Percentiles rank a stretch among this genome's conserved stretches.
These are phyloP conservation scores for Heliconius ismenius DNA, from an alignment of 2,888 invertebrate species.

Conservation along the genomic window DNA sequence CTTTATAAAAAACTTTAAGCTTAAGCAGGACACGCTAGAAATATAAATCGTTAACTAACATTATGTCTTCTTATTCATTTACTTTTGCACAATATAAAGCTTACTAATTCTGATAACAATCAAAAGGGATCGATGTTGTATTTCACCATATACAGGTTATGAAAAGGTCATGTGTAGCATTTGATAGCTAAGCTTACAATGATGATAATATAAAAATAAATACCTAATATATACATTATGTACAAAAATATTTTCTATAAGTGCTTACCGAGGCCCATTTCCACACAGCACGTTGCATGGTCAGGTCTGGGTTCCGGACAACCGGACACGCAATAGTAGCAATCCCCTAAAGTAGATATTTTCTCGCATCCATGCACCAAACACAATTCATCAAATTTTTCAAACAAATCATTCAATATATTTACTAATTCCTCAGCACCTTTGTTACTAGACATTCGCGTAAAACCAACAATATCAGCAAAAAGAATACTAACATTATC, in stretches of 20 bases:
- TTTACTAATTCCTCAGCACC: constrained; percentile 97
- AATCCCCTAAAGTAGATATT: constrained; percentile 96
- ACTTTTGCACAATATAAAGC: background rate
- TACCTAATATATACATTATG: constrained; percentile 9
- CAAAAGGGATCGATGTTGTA: background rate
- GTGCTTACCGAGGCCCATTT: constrained; percentile 93
- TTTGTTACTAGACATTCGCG: constrained; percentile 97
- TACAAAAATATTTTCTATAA: constrained; percentile 8
- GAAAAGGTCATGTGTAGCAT: constrained; percentile 16
- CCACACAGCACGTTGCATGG: constrained; percentile 97
- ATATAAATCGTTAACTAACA: too few species aligned
- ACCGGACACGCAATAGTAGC: constrained; percentile 97
- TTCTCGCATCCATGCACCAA: constrained; percentile 95
- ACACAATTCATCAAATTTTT: constrained; percentile 96
- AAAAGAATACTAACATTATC: constrained; percentile 97
- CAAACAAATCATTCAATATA: constrained; percentile 97
- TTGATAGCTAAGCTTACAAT: background rate
- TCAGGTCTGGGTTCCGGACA: constrained; percentile 95
- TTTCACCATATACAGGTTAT: background rate
- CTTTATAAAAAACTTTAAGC: too few species aligned
- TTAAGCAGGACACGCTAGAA: too few species aligned
- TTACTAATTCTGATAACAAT: background rate
- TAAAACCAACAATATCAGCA: constrained; percentile 99
- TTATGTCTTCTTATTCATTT: too few species aligned
- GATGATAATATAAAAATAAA: background rate